Conservation (phyloP, 1,140 invertebrate species). For the Drosophila mojavensis region DNA sequence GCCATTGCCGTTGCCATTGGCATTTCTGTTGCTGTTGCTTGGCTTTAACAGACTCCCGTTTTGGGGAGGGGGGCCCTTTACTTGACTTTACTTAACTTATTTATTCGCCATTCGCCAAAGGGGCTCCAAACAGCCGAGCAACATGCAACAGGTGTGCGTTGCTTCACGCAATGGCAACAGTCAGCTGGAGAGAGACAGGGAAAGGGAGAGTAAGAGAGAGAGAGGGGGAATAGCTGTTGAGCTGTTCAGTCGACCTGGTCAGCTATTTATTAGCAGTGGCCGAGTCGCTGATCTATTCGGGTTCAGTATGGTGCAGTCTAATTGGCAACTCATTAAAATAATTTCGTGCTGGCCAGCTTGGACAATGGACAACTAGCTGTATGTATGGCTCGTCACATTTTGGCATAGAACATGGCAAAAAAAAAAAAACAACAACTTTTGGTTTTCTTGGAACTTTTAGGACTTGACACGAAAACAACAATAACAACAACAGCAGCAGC, state of each 20-base stretch:
- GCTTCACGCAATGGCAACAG: conserved; percentile 52
- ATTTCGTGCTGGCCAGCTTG: conserved; percentile 54
- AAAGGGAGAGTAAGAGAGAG: neutral
- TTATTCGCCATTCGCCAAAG: conserved; percentile 54
- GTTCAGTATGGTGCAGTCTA: conserved; percentile 37
- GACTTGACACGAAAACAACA: conserved; percentile 68
- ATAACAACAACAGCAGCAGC: conserved; percentile 30
- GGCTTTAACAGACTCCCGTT: conserved; percentile 23
- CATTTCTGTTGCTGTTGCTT: neutral
- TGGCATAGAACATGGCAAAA: conserved; percentile 60
- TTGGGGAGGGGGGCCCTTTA: conserved; percentile 29
- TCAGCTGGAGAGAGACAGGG: neutral
- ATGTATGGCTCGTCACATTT: conserved; percentile 29
- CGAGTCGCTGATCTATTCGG: conserved; percentile 62
- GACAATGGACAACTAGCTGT: conserved; percentile 52
- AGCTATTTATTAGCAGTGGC: conserved; percentile 67
- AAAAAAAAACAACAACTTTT: conserved; percentile 30
- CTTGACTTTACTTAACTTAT: conserved; percentile 56
- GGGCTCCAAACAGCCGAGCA: conserved; percentile 12
- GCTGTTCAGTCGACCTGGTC: conserved; percentile 16
- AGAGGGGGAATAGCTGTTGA: neutral
- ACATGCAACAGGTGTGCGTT: conserved; percentile 66
- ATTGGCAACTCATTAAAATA: conserved; percentile 79
- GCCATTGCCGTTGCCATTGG: too few species aligned
- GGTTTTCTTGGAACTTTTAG: conserved; percentile 73